These are phyloP conservation scores for Sepiola atlantica DNA, from an alignment of 2,888 invertebrate species.

Conservation along the genomic window DNA sequence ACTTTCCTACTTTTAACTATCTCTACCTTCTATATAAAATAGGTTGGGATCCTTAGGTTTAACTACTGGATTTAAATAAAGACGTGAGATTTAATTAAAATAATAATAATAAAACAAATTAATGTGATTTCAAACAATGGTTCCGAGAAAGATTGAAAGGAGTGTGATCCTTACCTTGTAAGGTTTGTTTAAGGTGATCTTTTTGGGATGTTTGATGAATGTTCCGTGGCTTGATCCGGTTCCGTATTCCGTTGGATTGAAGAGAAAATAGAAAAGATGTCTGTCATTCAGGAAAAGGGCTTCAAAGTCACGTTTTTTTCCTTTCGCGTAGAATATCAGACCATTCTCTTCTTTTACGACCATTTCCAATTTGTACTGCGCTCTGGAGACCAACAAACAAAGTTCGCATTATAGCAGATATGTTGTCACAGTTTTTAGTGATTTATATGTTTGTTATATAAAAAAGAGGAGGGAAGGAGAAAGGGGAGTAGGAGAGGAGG, in stretches of 20 bases:
- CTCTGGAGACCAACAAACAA: background rate
- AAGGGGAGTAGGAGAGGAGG: too few relatives aligned
- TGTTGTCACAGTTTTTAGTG: too few relatives aligned
- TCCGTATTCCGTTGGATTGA: conserved; percentile 32
- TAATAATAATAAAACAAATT: too few relatives aligned
- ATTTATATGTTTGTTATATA: too few relatives aligned
- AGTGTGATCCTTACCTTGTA: background rate
- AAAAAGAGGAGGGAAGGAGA: background rate
- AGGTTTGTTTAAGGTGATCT: background rate
- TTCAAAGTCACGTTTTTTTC: background rate
- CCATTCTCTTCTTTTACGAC: background rate
- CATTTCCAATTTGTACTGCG: conserved; percentile 17
- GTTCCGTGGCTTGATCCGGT: background rate
- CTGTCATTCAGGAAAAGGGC: background rate
- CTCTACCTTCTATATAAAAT: too few relatives aligned
- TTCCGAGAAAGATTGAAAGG: too few relatives aligned
- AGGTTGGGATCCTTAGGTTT: too few relatives aligned
- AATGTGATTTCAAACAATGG: too few relatives aligned
- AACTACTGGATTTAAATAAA: too few relatives aligned
- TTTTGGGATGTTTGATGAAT: background rate
- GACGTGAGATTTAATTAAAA: too few relatives aligned
- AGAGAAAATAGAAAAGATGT: background rate
- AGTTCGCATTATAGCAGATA: too few relatives aligned
- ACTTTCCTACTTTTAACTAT: too few relatives aligned
- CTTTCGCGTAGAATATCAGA: conserved; percentile 38